Conservation (phyloP, 2,113 vertebrate genomes). For the mouse (Mus musculus) region GRCm39 chr2:140442501-140443000, state of each 20-base stretch:
- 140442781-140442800: neutral
- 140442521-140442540: conserved; percentile 31
- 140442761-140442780: conserved; percentile 10
- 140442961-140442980: conserved; percentile 23
- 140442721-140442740: neutral
- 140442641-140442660: conserved; percentile 6
- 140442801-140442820: neutral
- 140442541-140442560: neutral
- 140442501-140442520: conserved; percentile 11
- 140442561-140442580: neutral
- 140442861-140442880: neutral
- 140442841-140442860: neutral
- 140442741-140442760: conserved; percentile 41
- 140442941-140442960: conserved; percentile 30
- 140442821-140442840: neutral
- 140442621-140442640: neutral
- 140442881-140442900: neutral
- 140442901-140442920: neutral
- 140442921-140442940: neutral
- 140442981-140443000: conserved; percentile 8
- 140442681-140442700: neutral
- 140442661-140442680: neutral
- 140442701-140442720: conserved; percentile 8
- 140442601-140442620: neutral
- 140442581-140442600: neutral